Evolutionary conservation across 2,888 invertebrate species (phyloP).

Genomic region (Sarcophaga subvicina): DNA sequence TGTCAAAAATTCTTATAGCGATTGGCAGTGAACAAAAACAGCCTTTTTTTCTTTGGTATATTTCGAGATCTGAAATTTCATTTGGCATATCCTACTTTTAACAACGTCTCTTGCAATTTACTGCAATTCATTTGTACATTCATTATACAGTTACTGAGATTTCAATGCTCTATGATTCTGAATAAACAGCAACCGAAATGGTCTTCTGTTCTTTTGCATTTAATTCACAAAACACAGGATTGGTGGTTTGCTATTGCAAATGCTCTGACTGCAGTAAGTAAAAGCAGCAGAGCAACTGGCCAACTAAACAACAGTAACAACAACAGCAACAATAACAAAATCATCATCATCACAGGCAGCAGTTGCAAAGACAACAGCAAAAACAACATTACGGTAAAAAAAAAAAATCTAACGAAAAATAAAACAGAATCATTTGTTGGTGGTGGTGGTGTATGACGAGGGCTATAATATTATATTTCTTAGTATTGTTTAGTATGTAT

Average conservation of each 20-base stretch:
- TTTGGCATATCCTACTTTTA: not conserved
- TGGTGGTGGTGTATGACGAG: slow-evolving; percentile 3
- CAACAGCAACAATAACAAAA: slow-evolving; percentile 17
- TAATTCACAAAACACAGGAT: slow-evolving; percentile 40
- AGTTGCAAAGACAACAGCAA: slow-evolving; percentile 18
- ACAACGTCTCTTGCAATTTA: not conserved
- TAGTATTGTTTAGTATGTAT: too few relatives aligned
- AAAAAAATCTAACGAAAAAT: not conserved
- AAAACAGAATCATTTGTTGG: slow-evolving; percentile 15
- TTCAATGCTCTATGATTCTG: slow-evolving; percentile 44
- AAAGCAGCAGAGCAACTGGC: slow-evolving; percentile 9
- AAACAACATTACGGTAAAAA: slow-evolving; percentile 4
- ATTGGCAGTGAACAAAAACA: too few relatives aligned
- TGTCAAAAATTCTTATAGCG: too few relatives aligned
- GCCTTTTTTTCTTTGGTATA: too few relatives aligned
- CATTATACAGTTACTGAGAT: slow-evolving; percentile 37
- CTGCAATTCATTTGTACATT: slow-evolving; percentile 25
- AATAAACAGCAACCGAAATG: slow-evolving; percentile 16
- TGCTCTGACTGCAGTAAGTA: slow-evolving; percentile 19
- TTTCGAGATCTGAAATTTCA: too few relatives aligned
- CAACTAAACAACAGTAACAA: slow-evolving; percentile 25
- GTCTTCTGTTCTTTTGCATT: slow-evolving; percentile 27
- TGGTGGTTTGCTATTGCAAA: slow-evolving; percentile 33
- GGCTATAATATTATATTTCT: too few relatives aligned
- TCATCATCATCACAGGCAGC: slow-evolving; percentile 9